These are phyloP conservation scores for Drosophila paucipuncta DNA, from an alignment of 2,888 invertebrate genomes.

Conservation along the genomic window DNA sequence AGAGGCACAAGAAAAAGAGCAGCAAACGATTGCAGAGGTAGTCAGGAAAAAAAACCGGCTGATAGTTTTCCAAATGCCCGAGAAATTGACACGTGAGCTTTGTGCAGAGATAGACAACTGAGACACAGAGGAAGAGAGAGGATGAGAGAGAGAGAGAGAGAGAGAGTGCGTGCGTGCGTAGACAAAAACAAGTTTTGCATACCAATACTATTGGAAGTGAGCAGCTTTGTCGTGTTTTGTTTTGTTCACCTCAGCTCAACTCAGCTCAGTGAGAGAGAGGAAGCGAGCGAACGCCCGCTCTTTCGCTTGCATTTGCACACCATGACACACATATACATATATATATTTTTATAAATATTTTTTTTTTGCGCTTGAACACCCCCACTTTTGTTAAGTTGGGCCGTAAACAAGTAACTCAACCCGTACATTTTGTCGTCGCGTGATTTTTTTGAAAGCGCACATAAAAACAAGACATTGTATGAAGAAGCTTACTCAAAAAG, in stretches of 20 bases:
- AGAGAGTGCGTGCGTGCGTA: constrained; percentile 28
- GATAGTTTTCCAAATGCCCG: constrained; percentile 42
- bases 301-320: constrained; percentile 44
- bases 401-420: constrained; percentile 34
- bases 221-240: constrained; percentile 51
- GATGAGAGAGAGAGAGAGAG: constrained; percentile 16
- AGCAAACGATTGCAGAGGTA: constrained; percentile 3
- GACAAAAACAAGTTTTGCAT: constrained; percentile 57
- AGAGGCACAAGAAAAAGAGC: neutral
- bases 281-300: constrained; percentile 14
- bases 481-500: constrained; percentile 2
- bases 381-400: constrained; percentile 24
- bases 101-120: constrained; percentile 23
- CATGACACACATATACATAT: constrained; percentile 37
- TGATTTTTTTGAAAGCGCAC: constrained; percentile 32
- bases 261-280: constrained; percentile 4
- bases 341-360: neutral
- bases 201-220: constrained; percentile 50
- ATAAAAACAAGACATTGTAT: constrained; percentile 31
- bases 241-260: constrained; percentile 13
- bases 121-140: constrained; percentile 11
- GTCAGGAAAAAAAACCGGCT: constrained; percentile 59
- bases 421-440: constrained; percentile 49
- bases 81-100: constrained; percentile 60
- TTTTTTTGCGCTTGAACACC: constrained; percentile 21